These are phyloP conservation scores for Neria commutata DNA, from an alignment of 2,888 invertebrate species.

Conservation along the genomic window DNA sequence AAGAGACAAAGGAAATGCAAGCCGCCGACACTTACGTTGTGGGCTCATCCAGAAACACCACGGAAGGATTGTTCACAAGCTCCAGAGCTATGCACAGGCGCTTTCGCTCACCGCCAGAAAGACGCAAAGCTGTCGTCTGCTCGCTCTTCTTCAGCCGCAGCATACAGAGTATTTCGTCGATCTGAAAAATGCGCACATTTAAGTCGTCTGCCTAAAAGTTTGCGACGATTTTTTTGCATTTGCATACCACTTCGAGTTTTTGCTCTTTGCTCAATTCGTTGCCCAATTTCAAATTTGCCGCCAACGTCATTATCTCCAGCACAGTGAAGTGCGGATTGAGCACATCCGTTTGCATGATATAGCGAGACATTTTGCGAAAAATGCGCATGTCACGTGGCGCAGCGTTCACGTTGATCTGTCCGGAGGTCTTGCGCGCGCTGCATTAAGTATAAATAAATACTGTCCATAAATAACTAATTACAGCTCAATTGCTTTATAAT, in stretches of 20 bases:
- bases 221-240: background rate
- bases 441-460: no score
- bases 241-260: constrained; percentile 75
- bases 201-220: background rate
- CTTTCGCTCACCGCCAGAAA: constrained; percentile 94
- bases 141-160: constrained; percentile 76
- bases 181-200: constrained; percentile 64
- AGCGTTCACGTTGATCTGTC: constrained; percentile 80
- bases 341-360: constrained; percentile 94
- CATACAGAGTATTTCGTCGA: constrained; percentile 83
- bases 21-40: constrained; percentile 77
- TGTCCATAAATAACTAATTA: no score
- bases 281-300: constrained; percentile 88
- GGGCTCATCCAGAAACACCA: constrained; percentile 94
- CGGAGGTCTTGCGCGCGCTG: constrained; percentile 73
- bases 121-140: constrained; percentile 73
- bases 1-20: constrained; percentile 3
- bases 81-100: constrained; percentile 92
- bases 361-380: constrained; percentile 88
- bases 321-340: constrained; percentile 87
- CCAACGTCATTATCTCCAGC: constrained; percentile 84
- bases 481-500: no score
- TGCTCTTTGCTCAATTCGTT: constrained; percentile 66
- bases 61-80: constrained; percentile 89
- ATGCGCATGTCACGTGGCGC: constrained; percentile 74